A percentile compares a stretch with the other conserved stretches of the same genome.
These are phyloP conservation scores for Halcyon leucocephala DNA, from an alignment of 2,797 vertebrate species.

Conservation along the genomic window DNA sequence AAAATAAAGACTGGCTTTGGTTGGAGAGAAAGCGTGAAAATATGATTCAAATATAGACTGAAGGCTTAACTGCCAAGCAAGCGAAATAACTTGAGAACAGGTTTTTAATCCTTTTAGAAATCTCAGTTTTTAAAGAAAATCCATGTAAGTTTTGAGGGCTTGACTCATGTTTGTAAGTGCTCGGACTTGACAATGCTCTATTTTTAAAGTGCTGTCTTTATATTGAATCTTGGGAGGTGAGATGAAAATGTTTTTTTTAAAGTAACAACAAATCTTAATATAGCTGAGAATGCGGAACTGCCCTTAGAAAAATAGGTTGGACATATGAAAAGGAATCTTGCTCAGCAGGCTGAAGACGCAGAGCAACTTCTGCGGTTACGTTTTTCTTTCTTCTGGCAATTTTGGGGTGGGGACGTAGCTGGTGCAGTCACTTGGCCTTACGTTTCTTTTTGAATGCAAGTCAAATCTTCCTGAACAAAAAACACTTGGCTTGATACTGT, in stretches of 20 bases:
- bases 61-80: background rate
- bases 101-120: constrained; percentile 34
- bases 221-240: constrained; percentile 30
- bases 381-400: constrained; percentile 62
- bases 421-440: background rate
- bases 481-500: background rate
- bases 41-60: background rate
- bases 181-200: constrained; percentile 27
- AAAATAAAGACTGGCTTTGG: background rate
- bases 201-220: constrained; percentile 46
- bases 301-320: constrained; percentile 60
- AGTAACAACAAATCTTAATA: constrained; percentile 66
- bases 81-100: background rate
- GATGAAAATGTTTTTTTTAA: background rate
- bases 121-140: constrained; percentile 5
- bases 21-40: background rate
- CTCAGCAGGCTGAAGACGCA: constrained; percentile 73
- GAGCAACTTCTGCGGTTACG: constrained; percentile 55
- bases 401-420: constrained; percentile 61
- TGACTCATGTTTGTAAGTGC: background rate
- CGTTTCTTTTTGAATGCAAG: background rate
- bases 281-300: constrained; percentile 88
- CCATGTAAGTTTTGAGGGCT: background rate
- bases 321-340: constrained; percentile 80
- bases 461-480: background rate